phyloP scores from a whole-genome alignment of 2,888 invertebrate species.

The Cheiracanthium punctorium region DNA sequence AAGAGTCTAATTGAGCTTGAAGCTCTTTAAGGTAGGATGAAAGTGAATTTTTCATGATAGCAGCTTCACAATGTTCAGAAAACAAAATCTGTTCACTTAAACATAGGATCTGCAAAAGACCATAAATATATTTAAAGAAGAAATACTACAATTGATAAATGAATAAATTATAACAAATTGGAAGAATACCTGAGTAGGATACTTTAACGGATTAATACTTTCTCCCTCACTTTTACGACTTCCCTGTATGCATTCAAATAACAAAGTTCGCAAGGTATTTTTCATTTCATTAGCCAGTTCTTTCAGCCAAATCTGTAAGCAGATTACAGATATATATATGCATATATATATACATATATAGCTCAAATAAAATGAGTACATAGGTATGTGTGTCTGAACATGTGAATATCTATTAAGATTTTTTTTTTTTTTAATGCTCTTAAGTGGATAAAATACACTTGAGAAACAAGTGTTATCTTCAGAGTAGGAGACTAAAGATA shows the following conservation, averaged over 20 bases:
- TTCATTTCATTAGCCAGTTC: constrained; percentile 90
- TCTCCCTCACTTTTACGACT: constrained; percentile 70
- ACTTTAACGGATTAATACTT: constrained; percentile 81
- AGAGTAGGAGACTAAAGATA: too few species aligned
- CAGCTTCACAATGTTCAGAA: constrained; percentile 88
- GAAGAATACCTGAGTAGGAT: constrained; percentile 81
- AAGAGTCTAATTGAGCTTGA: constrained; percentile 78
- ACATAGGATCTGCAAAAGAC: constrained; percentile 82
- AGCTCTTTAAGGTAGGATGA: constrained; percentile 73
- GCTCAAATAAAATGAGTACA: too few species aligned
- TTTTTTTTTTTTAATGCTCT: too few species aligned
- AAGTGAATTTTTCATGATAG: constrained; percentile 82
- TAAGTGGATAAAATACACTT: too few species aligned
- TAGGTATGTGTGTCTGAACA: too few species aligned
- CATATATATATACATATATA: too few species aligned
- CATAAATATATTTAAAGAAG: background rate
- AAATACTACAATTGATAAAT: background rate
- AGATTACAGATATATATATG: too few species aligned
- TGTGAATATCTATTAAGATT: too few species aligned
- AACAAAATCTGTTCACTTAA: constrained; percentile 90
- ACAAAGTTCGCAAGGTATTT: constrained; percentile 82
- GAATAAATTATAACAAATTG: background rate
- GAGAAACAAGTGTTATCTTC: too few species aligned
- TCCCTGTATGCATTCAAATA: constrained; percentile 46
- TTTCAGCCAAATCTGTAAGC: constrained; percentile 82